phyloP scores from a whole-genome alignment of 1,140 invertebrate species.

The Nylanderia fulva region DNA sequence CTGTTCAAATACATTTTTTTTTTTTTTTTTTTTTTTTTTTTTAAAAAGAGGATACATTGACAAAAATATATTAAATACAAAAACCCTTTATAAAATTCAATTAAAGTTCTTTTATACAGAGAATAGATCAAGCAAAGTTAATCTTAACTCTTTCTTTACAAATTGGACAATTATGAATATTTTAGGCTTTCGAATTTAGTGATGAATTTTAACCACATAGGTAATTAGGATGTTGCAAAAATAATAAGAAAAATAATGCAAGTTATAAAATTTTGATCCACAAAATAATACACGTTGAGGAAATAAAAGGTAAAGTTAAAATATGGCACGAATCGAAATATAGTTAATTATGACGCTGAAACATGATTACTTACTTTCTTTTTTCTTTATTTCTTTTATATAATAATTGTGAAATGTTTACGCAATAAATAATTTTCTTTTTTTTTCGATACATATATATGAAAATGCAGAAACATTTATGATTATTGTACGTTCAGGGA shows the following conservation, averaged over 20 bases:
- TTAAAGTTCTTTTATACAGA: neutral
- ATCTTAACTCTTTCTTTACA: neutral
- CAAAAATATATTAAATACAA: neutral
- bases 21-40: no score
- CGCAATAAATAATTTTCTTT: neutral
- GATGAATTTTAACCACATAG: neutral
- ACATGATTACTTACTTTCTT: neutral
- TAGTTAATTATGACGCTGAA: neutral
- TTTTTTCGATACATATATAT: neutral
- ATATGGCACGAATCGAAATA: neutral
- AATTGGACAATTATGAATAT: neutral
- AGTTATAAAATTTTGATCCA: neutral
- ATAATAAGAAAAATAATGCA: neutral
- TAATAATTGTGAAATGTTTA: conserved; percentile 9
- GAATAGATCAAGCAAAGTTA: neutral
- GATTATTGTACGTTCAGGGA: neutral
- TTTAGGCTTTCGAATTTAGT: neutral
- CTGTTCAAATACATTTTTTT: no score
- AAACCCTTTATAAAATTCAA: neutral
- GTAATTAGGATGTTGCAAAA: neutral
- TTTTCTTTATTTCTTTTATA: no score
- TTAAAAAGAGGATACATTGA: neutral
- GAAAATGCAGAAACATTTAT: conserved; percentile 21
- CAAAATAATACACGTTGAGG: neutral
- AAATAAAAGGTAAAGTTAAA: neutral